Percentiles rank a stretch among this genome's conserved stretches.
phyloP scores from a whole-genome alignment of 1,140 invertebrate genomes.

The Camponotus vicinus region DNA sequence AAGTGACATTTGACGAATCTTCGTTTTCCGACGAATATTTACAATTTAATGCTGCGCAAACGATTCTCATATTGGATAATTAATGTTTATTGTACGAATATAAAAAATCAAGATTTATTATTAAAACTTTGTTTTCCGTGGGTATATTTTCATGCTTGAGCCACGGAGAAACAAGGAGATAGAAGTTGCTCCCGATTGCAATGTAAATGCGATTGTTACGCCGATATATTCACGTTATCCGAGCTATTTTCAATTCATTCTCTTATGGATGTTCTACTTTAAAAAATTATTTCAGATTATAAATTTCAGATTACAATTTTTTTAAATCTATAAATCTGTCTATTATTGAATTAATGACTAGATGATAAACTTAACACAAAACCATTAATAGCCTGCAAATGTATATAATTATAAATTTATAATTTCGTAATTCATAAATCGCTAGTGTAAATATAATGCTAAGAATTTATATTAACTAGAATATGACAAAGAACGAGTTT shows the following conservation, averaged over 20 bases:
- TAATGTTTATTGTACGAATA: not conserved
- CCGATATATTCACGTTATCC: not conserved
- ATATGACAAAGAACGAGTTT: too few species aligned
- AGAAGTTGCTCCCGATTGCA: not conserved
- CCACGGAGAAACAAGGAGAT: not conserved
- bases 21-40: conserved; percentile 67
- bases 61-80: conserved; percentile 50
- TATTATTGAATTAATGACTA: too few species aligned
- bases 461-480: conserved; percentile 15
- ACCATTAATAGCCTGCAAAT: too few species aligned
- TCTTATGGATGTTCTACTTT: not conserved
- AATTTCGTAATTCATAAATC: too few species aligned
- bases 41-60: conserved; percentile 65
- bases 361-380: too few species aligned
- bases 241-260: not conserved
- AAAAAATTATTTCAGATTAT: conserved; percentile 2
- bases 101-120: not conserved
- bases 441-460: conserved; percentile 25
- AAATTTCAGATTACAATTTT: not conserved
- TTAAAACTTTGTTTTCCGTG: not conserved
- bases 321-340: not conserved
- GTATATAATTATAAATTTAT: too few species aligned
- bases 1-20: conserved; percentile 54
- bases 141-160: not conserved
- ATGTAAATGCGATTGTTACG: not conserved